phyloP scores from a whole-genome alignment of 2,113 vertebrate genomes.

The Prunella fulvescens region DNA sequence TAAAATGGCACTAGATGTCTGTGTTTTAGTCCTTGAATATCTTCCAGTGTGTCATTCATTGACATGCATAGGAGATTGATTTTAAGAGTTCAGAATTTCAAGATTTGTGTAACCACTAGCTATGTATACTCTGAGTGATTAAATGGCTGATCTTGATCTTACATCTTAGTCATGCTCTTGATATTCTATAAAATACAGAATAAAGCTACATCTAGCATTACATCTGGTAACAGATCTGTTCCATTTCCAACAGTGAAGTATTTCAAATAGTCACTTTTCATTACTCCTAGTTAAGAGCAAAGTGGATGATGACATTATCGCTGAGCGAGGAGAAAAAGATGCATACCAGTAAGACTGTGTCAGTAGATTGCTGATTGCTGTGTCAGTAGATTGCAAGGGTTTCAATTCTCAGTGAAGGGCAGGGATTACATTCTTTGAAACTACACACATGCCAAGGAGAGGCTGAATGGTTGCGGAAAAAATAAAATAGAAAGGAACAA shows the following conservation, averaged over 20 bases:
- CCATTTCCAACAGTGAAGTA: not conserved
- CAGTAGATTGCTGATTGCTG: slow-evolving; percentile 9
- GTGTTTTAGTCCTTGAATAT: not conserved
- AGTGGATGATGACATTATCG: slow-evolving; percentile 22
- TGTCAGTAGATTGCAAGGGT: not conserved
- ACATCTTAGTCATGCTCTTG: not conserved
- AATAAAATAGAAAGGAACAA: not conserved
- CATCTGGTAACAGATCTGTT: slow-evolving; percentile 1
- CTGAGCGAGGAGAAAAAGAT: not conserved
- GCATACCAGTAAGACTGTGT: slow-evolving; percentile 25
- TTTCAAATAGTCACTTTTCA: slow-evolving; percentile 21
- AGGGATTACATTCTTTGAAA: not conserved
- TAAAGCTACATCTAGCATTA: not conserved
- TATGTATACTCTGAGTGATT: not conserved
- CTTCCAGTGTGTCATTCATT: not conserved
- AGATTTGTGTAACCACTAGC: not conserved
- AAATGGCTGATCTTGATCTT: not conserved
- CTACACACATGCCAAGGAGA: not conserved
- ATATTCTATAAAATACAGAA: not conserved
- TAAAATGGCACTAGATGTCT: not conserved
- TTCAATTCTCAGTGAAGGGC: not conserved
- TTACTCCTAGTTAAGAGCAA: not conserved
- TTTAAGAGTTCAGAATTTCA: not conserved
- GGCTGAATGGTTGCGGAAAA: not conserved
- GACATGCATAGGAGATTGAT: not conserved